These are phyloP conservation scores for Steromphala cineraria DNA, from an alignment of 2,888 invertebrate species.

Conservation along the genomic window DNA sequence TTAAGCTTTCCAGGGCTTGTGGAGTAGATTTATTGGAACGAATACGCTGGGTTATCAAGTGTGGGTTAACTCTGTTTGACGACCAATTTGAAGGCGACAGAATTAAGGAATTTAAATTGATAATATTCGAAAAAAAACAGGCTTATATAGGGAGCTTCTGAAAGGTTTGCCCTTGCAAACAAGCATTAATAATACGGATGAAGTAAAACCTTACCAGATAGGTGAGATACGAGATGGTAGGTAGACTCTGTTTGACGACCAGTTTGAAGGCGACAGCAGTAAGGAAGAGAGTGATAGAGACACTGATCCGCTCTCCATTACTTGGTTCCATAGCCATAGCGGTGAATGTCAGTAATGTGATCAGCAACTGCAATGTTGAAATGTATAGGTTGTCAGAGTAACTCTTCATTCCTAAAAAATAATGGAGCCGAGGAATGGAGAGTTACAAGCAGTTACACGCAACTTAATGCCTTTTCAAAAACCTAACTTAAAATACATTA, in stretches of 20 bases:
- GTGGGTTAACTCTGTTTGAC: conserved; percentile 67
- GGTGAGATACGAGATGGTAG: conserved; percentile 69
- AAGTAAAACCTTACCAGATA: conserved; percentile 52
- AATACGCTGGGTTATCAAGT: too few species aligned
- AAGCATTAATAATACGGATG: too few species aligned
- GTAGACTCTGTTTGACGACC: conserved; percentile 66
- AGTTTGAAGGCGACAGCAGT: conserved; percentile 72
- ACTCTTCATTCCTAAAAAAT: too few species aligned
- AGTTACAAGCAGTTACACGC: too few species aligned
- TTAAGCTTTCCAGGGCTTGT: too few species aligned
- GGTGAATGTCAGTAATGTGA: conserved; percentile 61
- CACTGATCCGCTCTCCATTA: conserved; percentile 55
- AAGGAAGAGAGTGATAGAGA: conserved; percentile 66
- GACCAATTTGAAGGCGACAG: conserved; percentile 70
- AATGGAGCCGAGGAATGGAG: too few species aligned
- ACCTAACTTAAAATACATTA: too few species aligned
- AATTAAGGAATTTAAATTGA: conserved; percentile 69
- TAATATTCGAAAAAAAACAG: too few species aligned
- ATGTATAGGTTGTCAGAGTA: background rate
- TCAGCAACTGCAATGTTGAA: conserved; percentile 59
- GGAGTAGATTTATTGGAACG: too few species aligned
- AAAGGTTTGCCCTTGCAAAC: too few species aligned
- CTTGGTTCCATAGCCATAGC: conserved; percentile 57
- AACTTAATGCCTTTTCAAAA: too few species aligned
- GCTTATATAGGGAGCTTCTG: too few species aligned